phyloP scores from a whole-genome alignment of 1,140 invertebrate species.

The Anastrepha obliqua region DNA sequence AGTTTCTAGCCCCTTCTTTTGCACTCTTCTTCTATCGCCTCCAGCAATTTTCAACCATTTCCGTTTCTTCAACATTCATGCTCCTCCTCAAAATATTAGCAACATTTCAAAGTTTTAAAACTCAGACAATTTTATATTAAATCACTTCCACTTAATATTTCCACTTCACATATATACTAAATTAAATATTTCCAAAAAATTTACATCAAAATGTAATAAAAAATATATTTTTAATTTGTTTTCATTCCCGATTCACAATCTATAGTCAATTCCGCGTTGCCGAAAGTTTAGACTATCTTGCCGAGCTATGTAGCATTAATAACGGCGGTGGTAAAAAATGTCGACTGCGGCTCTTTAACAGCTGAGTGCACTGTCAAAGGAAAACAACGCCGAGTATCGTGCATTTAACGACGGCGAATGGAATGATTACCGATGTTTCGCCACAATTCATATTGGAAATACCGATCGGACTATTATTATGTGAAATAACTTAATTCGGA shows the following conservation, averaged over 20 bases:
- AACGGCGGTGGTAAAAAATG: neutral
- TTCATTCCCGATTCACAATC: slow-evolving; percentile 3
- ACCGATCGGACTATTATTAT: neutral
- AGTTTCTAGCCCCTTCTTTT: slow-evolving; percentile 9
- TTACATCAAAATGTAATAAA: slow-evolving; percentile 1
- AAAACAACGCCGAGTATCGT: too few relatives aligned
- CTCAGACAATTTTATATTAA: neutral
- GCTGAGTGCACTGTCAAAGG: slow-evolving; percentile 10
- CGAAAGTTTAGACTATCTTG: neutral
- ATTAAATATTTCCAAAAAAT: slow-evolving; percentile 11
- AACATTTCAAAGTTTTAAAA: neutral
- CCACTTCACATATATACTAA: neutral
- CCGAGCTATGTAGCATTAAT: neutral
- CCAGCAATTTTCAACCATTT: slow-evolving; percentile 33
- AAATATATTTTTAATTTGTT: slow-evolving; percentile 40
- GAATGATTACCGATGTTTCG: too few relatives aligned
- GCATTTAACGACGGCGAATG: neutral
- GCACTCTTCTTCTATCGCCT: slow-evolving; percentile 22
- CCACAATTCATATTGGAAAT: neutral
- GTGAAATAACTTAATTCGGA: neutral
- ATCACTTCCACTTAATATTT: neutral
- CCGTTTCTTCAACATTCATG: slow-evolving; percentile 11
- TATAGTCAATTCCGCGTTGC: slow-evolving; percentile 13
- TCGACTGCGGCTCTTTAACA: neutral
- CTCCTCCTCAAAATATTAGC: neutral